A percentile compares a stretch with the other conserved stretches of the same genome.
Evolutionary conservation across 2,888 invertebrate genomes (phyloP).

Genomic region (Agrotis puta): DNA sequence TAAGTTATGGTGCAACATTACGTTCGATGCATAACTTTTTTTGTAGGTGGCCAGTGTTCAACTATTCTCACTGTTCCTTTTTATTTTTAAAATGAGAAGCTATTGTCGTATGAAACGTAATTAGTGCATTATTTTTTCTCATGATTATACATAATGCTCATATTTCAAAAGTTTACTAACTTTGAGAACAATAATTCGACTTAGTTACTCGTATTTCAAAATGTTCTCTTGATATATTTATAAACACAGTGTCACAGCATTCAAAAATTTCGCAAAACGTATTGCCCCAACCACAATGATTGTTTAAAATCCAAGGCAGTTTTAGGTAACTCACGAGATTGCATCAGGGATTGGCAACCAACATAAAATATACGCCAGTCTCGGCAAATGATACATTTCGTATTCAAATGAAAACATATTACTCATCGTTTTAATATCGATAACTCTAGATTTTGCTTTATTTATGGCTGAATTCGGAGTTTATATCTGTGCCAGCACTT

Average conservation of each 20-base stretch:
- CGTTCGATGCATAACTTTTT: constrained; percentile 20
- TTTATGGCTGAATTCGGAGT: constrained; percentile 22
- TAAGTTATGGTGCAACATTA: constrained; percentile 22
- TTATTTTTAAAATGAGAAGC: neutral
- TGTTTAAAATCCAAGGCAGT: constrained; percentile 48
- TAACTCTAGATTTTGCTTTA: constrained; percentile 40
- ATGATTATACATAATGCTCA: neutral
- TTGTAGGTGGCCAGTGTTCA: constrained; percentile 36
- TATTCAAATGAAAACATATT: constrained; percentile 53
- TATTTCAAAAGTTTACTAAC: constrained; percentile 14
- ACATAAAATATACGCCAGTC: constrained; percentile 38
- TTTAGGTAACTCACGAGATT: constrained; percentile 51
- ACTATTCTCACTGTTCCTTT: neutral
- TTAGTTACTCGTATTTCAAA: constrained; percentile 21
- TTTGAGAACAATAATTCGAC: constrained; percentile 24
- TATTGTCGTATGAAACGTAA: neutral
- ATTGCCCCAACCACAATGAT: constrained; percentile 44
- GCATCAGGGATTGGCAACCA: constrained; percentile 45
- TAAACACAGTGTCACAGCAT: constrained; percentile 31
- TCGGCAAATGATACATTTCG: constrained; percentile 31
- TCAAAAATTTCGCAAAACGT: constrained; percentile 38
- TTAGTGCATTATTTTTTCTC: neutral
- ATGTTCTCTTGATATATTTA: constrained; percentile 32
- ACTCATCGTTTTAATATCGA: constrained; percentile 44
- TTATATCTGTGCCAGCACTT: constrained; percentile 18